Percentiles rank a stretch among this genome's conserved stretches.
These are phyloP conservation scores for Cheilinus undulatus DNA, from an alignment of 2,113 vertebrate genomes.

Conservation along the genomic window DNA sequence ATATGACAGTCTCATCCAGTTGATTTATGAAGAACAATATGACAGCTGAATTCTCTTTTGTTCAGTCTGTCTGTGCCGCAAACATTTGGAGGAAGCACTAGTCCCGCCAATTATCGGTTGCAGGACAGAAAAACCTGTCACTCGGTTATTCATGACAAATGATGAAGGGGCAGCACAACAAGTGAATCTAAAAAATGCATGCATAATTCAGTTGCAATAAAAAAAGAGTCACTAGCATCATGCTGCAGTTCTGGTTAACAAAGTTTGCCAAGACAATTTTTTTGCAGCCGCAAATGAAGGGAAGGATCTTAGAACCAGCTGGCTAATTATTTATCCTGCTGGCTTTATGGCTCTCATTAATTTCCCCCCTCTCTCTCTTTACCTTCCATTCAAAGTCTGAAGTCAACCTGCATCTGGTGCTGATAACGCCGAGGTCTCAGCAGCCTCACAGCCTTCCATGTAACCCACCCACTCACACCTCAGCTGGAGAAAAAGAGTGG, in stretches of 20 bases:
- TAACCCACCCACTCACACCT: constrained; percentile 68
- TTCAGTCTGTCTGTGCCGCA: constrained; percentile 45
- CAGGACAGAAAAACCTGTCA: constrained; percentile 67
- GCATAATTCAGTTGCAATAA: background rate
- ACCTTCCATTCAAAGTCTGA: constrained; percentile 81
- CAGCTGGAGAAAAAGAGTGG: constrained; percentile 51
- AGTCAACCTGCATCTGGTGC: constrained; percentile 84
- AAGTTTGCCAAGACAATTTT: constrained; percentile 70
- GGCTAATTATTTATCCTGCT: constrained; percentile 85
- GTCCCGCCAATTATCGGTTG: constrained; percentile 69
- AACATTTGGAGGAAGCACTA: constrained; percentile 54
- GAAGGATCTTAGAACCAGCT: constrained; percentile 71
- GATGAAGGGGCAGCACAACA: constrained; percentile 44
- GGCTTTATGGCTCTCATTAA: constrained; percentile 85
- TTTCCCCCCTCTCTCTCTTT: constrained; percentile 81
- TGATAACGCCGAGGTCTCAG: constrained; percentile 78
- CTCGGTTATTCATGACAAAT: constrained; percentile 55
- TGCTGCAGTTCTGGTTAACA: constrained; percentile 65
- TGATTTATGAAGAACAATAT: constrained; percentile 71
- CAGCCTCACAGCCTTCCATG: constrained; percentile 69
- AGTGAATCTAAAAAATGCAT: constrained; percentile 43
- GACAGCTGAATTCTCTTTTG: constrained; percentile 63
- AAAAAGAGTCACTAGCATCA: constrained; percentile 16
- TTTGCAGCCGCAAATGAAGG: constrained; percentile 70
- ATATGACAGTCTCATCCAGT: constrained; percentile 65